Base-by-base conservation (phyloP, 1,140 invertebrate species). In the Diabrotica virgifera region DNA sequence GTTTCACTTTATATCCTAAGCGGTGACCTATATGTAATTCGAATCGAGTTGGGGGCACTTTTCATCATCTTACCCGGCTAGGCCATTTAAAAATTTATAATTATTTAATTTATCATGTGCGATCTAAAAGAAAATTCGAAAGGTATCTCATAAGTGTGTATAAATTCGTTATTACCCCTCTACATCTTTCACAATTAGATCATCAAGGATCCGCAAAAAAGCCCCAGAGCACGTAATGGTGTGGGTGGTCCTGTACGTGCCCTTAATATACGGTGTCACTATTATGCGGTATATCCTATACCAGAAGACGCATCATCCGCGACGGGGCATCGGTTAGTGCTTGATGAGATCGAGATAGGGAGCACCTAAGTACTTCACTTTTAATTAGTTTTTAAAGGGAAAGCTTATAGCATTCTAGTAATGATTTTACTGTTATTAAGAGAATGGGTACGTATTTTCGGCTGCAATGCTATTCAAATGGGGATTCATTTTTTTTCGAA, bases 221-320 rank as follows among this genome's bases (percentile, higher is more conserved):
- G 40, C 40, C 40, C 40, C 40, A 8, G 40, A 46, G 40, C 40
- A 46, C 40, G 40, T 46, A 46, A 46, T 46, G 8, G 40, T n/a
- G 40, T n/a, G 40, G 40, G 40, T 46, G 40, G 40, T 46, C 40
- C 40, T 46, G 40, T n/a, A 46, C 40, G 40, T 46, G 40, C 40
- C 40, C 40, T 46, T 46, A 10, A 8, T 46, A 3, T 46, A 46
- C 40, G 1, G 5, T 46, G 2, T 5, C 40, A 46, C 24, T 24
- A n/a, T 10, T 46, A 3, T 46, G n/a, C n/a, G n/a, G 40, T 5
- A 46, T 46, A 46, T 24, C 1, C 40, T 11, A 46, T 46, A 46
- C 40, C 6, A 46, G 40, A 46, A 46, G 40, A 46, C 40, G 40
- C 40, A 46, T 46, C 40, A 46, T 46, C 40, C 40, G 40, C 11